A percentile compares a stretch with the other conserved stretches of the same genome.
Conservation (phyloP, 2,888 invertebrate species). For the Sipunculus nudus region DNA sequence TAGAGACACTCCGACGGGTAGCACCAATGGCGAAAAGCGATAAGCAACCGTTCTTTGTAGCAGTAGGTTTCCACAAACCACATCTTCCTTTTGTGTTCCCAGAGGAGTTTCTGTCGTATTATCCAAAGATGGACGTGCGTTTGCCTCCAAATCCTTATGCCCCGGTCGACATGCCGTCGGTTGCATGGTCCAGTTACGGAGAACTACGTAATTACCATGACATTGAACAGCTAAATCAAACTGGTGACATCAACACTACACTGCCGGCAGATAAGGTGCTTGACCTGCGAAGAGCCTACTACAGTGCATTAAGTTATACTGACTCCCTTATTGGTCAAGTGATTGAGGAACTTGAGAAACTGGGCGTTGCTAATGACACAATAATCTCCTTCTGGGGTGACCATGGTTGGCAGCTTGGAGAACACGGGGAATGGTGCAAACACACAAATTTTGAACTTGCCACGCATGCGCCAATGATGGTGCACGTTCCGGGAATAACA, state of each 20-base stretch:
- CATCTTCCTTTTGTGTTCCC: conserved; percentile 43
- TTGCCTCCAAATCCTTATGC: conserved; percentile 44
- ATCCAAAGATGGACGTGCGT: conserved; percentile 22
- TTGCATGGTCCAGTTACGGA: conserved; percentile 44
- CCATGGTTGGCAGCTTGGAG: conserved; percentile 39
- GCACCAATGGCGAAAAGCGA: conserved; percentile 10
- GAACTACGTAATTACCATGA: conserved; percentile 44
- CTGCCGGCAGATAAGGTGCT: conserved; percentile 34
- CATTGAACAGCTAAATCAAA: conserved; percentile 31
- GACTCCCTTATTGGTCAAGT: conserved; percentile 30
- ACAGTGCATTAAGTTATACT: conserved; percentile 19
- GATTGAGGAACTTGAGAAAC: conserved; percentile 10
- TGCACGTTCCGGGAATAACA: conserved; percentile 39
- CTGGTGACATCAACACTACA: conserved; percentile 44
- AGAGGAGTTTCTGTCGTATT: conserved; percentile 26
- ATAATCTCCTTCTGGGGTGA: conserved; percentile 34
- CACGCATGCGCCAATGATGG: conserved; percentile 48
- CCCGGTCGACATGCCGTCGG: conserved; percentile 42
- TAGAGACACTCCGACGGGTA: conserved; percentile 18
- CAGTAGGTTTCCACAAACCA: conserved; percentile 41
- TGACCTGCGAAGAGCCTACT: conserved; percentile 33
- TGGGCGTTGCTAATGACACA: conserved; percentile 28
- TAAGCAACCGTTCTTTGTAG: conserved; percentile 40
- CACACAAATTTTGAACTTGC: conserved; percentile 47
- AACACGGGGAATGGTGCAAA: conserved; percentile 42